A percentile compares a stretch with the other conserved stretches of the same genome.
Evolutionary conservation across 1,140 invertebrate species (phyloP).

Genomic region (Phocides pigmalion): DNA sequence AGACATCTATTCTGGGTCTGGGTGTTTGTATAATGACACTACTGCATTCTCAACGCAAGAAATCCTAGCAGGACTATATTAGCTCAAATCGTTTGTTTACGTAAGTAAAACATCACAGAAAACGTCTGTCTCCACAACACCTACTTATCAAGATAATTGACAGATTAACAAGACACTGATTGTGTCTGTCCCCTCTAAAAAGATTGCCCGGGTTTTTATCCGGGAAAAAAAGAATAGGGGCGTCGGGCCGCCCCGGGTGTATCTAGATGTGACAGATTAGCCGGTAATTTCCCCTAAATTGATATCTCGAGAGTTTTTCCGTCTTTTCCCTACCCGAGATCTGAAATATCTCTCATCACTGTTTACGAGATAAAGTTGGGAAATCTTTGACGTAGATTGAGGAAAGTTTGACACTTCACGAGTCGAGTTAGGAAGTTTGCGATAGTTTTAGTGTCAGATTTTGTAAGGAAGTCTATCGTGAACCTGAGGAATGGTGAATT

Average conservation of each 20-base stretch:
- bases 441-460: background rate
- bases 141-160: conserved; percentile 60
- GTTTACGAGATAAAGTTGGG: conserved; percentile 50
- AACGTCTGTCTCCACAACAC: conserved; percentile 37
- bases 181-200: conserved; percentile 42
- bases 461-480: conserved; percentile 5
- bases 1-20: too few relatives aligned
- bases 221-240: conserved; percentile 59
- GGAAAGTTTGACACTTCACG: conserved; percentile 37
- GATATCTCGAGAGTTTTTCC: conserved; percentile 71
- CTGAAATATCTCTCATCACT: conserved; percentile 65
- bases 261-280: conserved; percentile 77
- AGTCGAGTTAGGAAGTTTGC: conserved; percentile 10
- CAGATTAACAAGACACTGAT: conserved; percentile 64
- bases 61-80: background rate
- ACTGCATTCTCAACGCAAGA: too few relatives aligned
- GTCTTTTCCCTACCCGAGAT: conserved; percentile 34
- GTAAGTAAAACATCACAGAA: conserved; percentile 1
- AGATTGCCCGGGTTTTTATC: conserved; percentile 46
- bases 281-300: conserved; percentile 75
- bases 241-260: conserved; percentile 61
- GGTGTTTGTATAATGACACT: too few relatives aligned
- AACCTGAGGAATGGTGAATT: conserved; percentile 11
- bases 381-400: conserved; percentile 62
- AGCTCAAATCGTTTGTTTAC: too few relatives aligned